Evolutionary conservation across 2,888 invertebrate genomes (phyloP).

Genomic region (Perizoma affinitatum): DNA sequence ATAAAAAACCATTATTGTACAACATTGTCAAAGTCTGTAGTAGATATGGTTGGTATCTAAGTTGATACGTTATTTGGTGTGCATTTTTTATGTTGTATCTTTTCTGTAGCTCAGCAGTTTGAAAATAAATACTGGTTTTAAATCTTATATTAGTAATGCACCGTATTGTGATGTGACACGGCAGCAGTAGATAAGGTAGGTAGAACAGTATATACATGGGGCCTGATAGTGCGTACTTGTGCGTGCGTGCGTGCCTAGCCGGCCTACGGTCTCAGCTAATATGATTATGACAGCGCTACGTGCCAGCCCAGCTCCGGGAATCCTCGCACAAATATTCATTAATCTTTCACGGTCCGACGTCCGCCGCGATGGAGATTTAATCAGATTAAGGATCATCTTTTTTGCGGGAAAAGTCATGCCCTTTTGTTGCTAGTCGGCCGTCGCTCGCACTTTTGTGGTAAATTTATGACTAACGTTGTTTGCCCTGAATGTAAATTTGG

Average conservation of each 20-base stretch:
- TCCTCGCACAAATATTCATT: conserved; percentile 84
- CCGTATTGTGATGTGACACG: conserved; percentile 29
- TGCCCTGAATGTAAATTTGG: conserved; percentile 78
- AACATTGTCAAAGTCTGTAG: too few species aligned
- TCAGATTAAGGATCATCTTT: conserved; percentile 84
- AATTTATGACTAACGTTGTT: conserved; percentile 79
- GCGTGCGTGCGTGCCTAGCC: conserved; percentile 72
- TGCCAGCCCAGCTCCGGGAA: conserved; percentile 80
- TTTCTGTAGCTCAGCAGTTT: too few species aligned
- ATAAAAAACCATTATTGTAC: too few species aligned
- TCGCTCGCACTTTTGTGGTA: conserved; percentile 79
- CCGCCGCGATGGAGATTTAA: conserved; percentile 84
- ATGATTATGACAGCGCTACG: conserved; percentile 84
- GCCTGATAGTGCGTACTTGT: conserved; percentile 28
- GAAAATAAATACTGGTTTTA: too few species aligned
- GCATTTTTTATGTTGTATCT: too few species aligned
- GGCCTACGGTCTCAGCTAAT: conserved; percentile 78
- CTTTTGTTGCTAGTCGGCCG: conserved; percentile 80
- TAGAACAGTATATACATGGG: conserved; percentile 44
- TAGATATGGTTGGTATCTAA: too few species aligned
- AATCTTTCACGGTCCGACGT: conserved; percentile 84
- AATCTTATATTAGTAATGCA: background rate
- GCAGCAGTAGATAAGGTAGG: conserved; percentile 41
- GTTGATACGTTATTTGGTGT: too few species aligned
- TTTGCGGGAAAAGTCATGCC: conserved; percentile 82